Base-by-base conservation (phyloP, 2,113 vertebrate genomes). In the Larimichthys polyactis region DNA sequence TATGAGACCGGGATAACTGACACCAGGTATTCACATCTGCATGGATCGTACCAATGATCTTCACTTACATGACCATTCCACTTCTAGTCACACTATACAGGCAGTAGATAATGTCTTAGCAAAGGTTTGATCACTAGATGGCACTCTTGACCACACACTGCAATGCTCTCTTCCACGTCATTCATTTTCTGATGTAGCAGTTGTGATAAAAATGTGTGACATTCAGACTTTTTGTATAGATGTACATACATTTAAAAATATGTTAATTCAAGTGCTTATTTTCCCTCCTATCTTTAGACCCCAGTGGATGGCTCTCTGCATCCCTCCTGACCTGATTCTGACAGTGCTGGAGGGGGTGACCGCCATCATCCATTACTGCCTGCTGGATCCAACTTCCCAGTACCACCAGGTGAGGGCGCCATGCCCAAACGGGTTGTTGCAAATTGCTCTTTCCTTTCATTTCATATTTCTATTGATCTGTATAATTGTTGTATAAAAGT, bases 291-390 rank as follows among this genome's bases (percentile, higher is more conserved):
- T 76, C 29, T 92, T 94, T 86, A 99, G 98, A 75, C 98, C 98
- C 40, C 95, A 96, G 65, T 99, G 98, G 98, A 97, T 97, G 95
- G 98, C 98, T 58, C 96, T 97, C 54, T 94, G 98, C 86, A 97
- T 97, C 79, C 98, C 98, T 48, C 98, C 98, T 79, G 98, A 99
- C 93, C 96, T 99, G 93, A 95, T 99, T 89, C 96, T 99, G 20
- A 99, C 97, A 29, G 93, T 99, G 44, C 93, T 99, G 78, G 98
- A 99, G 91, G 98, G 98, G n/a, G 95, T 99, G 78, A 99, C 98
- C 11, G 96, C 98, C 78, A 97, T 99, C 87, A 99, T 99, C 91
- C 98, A 99, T 92, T 99, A 99, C 89, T 99, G 98, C 82, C 94
- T 99, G 44, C 92, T 99, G 87, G 98, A 99, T 94, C 96, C 97